phyloP scores from a whole-genome alignment of 2,113 vertebrate genomes.

The Bambusicola thoracicus region DNA sequence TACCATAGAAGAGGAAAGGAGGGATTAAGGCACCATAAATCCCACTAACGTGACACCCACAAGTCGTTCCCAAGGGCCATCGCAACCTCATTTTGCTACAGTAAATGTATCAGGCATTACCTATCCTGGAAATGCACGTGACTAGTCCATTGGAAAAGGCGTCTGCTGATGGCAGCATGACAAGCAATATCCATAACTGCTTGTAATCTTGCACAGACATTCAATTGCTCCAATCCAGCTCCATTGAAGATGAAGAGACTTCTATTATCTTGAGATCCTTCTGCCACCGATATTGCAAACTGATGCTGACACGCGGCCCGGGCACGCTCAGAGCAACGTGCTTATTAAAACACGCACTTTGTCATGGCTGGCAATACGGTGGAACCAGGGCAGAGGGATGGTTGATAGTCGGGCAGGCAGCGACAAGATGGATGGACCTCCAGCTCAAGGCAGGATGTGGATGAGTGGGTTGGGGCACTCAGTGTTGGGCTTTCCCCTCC shows the following conservation, averaged over 20 bases:
- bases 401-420: rapidly evolving
- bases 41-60: neutral
- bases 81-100: neutral
- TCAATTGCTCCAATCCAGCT: conserved; percentile 53
- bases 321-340: neutral
- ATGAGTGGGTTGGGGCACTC: neutral
- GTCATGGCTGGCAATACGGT: neutral
- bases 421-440: rapidly evolving
- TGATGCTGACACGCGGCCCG: conserved; percentile 38
- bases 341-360: neutral
- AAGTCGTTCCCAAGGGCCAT: neutral
- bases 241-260: conserved; percentile 36
- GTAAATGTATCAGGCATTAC: neutral
- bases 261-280: conserved; percentile 51
- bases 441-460: rapidly evolving
- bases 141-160: conserved; percentile 20
- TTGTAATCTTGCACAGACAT: conserved; percentile 56
- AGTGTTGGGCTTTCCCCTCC: neutral
- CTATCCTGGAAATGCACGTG: conserved; percentile 19
- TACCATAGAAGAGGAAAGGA: neutral
- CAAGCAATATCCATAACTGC: conserved; percentile 64
- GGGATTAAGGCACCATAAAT: neutral
- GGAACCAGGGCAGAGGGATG: rapidly evolving
- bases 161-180: conserved; percentile 68
- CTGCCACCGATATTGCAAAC: conserved; percentile 41